A percentile compares a stretch with the other conserved stretches of the same genome.
These are phyloP conservation scores for Ischnura elegans DNA, from an alignment of 2,888 invertebrate species.

Conservation along the genomic window DNA sequence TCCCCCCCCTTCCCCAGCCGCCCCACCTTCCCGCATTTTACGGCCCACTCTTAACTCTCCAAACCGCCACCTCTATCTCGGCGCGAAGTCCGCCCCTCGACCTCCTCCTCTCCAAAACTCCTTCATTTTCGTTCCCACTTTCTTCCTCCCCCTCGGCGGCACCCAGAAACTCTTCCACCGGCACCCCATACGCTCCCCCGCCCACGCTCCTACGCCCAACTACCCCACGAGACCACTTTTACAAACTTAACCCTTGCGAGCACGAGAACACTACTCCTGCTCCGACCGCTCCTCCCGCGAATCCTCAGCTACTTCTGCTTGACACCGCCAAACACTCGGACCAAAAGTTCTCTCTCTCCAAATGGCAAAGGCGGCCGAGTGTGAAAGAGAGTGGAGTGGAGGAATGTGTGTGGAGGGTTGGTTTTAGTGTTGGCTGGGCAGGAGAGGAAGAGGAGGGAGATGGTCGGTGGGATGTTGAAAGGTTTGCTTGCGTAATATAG, in stretches of 20 bases:
- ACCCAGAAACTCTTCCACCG: not conserved
- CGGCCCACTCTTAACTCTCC: not conserved
- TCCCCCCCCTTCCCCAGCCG: not conserved
- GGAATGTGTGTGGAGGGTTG: not conserved
- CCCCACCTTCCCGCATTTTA: not conserved
- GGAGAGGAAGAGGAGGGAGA: not conserved
- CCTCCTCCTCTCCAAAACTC: not conserved
- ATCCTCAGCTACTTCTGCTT: conserved; percentile 22
- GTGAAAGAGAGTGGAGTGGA: not conserved
- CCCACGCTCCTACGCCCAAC: not conserved
- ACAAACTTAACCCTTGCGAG: conserved; percentile 53
- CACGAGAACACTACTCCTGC: conserved; percentile 32
- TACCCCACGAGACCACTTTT: conserved; percentile 56
- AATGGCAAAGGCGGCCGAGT: conserved; percentile 61
- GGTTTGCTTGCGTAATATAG: not conserved
- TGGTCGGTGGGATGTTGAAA: not conserved
- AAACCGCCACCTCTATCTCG: not conserved
- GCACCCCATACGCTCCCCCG: not conserved
- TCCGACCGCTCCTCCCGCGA: not conserved
- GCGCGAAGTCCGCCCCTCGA: not conserved
- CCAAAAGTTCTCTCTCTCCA: conserved; percentile 50
- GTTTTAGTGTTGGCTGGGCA: not conserved
- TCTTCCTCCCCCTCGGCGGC: not conserved
- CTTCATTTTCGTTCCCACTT: not conserved
- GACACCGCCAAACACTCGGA: conserved; percentile 64